phyloP scores from a whole-genome alignment of 2,113 vertebrate genomes.

The Zosterops lateralis region DNA sequence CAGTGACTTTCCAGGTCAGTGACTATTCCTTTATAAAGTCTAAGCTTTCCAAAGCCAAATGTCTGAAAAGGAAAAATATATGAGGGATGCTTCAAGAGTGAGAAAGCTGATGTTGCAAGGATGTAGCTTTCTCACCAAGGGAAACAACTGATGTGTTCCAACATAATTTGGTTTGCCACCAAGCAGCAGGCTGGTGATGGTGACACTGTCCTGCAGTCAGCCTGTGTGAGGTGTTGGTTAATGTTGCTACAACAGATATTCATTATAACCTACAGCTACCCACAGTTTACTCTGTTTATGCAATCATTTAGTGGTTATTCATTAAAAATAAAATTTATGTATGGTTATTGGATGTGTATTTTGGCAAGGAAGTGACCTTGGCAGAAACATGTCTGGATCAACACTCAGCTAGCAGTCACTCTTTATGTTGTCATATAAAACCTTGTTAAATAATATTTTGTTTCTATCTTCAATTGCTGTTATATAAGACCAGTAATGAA shows the following conservation, averaged over 20 bases:
- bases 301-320: conserved; percentile 78
- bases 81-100: not conserved
- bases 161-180: conserved; percentile 49
- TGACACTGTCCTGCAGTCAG: conserved; percentile 28
- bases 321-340: conserved; percentile 81
- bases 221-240: conserved; percentile 53
- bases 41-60: conserved; percentile 37
- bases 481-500: conserved; percentile 68
- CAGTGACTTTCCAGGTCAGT: conserved; percentile 44
- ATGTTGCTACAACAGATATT: conserved; percentile 70
- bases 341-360: conserved; percentile 76
- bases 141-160: conserved; percentile 61
- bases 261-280: conserved; percentile 72
- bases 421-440: conserved; percentile 74
- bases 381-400: conserved; percentile 69
- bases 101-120: conserved; percentile 43
- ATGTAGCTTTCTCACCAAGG: conserved; percentile 43
- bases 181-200: conserved; percentile 29
- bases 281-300: conserved; percentile 77
- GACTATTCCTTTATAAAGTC: conserved; percentile 50
- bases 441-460: conserved; percentile 79
- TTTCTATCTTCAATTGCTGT: conserved; percentile 67
- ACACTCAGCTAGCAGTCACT: conserved; percentile 64
- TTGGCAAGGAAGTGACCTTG: conserved; percentile 72
- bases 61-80: conserved; percentile 46